Conservation (phyloP, 2,113 vertebrate species). For the Rhodinocichla rosea region DNA sequence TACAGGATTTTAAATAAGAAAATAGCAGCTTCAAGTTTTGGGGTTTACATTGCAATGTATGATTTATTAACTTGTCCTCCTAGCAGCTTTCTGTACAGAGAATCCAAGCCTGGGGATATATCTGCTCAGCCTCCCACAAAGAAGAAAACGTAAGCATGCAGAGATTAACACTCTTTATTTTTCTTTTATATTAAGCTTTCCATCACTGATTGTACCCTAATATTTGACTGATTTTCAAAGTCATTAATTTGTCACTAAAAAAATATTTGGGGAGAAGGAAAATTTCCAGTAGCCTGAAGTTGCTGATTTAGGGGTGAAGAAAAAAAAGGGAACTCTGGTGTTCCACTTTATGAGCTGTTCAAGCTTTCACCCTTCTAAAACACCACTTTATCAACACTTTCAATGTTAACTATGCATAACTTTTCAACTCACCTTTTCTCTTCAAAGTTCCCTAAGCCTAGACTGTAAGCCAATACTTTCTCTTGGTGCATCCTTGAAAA, state of each 20-base stretch:
- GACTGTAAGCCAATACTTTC: neutral
- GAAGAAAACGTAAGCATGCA: neutral
- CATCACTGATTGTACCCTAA: neutral
- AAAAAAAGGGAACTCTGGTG: rapidly evolving
- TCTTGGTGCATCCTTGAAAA: neutral
- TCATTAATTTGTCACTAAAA: neutral
- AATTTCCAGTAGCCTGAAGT: neutral
- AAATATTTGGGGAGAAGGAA: neutral
- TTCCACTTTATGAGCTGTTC: neutral
- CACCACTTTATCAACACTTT: neutral
- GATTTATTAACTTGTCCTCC: neutral
- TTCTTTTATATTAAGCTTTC: neutral
- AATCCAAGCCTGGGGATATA: neutral
- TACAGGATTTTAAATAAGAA: neutral
- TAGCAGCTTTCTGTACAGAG: neutral
- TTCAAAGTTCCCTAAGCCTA: neutral
- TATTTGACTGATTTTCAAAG: neutral
- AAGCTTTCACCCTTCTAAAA: neutral
- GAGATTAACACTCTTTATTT: neutral
- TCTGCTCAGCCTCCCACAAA: neutral
- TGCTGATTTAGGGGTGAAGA: neutral
- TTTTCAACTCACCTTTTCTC: neutral
- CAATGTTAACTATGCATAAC: neutral
- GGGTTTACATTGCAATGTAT: neutral
- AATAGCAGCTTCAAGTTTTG: neutral